Evolutionary conservation across 2,113 vertebrate genomes (phyloP).

Genomic region (Accipiter virgatus): DNA sequence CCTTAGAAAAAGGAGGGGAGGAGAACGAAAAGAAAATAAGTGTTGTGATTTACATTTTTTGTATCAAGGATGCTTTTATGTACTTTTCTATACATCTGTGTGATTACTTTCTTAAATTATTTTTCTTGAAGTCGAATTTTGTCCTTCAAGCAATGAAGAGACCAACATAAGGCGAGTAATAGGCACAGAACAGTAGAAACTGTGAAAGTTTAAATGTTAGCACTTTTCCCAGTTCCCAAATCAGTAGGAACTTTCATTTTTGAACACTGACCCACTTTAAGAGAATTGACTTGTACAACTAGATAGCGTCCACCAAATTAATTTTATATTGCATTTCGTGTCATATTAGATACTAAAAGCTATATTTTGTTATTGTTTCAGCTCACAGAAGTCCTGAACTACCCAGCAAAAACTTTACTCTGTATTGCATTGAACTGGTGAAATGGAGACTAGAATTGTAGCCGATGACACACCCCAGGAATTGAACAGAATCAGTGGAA

Average conservation of each 20-base stretch:
- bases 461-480: background rate
- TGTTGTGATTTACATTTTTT: conserved; percentile 40
- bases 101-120: conserved; percentile 32
- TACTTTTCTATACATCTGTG: conserved; percentile 5
- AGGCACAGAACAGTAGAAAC: background rate
- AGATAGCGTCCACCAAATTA: background rate
- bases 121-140: conserved; percentile 31
- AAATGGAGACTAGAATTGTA: background rate
- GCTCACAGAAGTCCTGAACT: background rate
- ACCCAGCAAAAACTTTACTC: background rate
- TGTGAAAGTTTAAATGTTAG: background rate
- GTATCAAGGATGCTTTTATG: conserved; percentile 51
- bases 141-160: background rate
- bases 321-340: background rate
- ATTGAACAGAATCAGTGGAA: background rate
- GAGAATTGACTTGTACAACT: background rate
- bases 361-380: background rate
- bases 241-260: background rate
- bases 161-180: background rate
- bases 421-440: background rate
- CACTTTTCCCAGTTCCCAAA: background rate
- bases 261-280: background rate
- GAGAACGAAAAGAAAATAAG: background rate
- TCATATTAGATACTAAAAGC: background rate
- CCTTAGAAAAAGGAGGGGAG: conserved; percentile 17